phyloP scores from a whole-genome alignment of 2,888 invertebrate genomes.

The Oligia strigilis region DNA sequence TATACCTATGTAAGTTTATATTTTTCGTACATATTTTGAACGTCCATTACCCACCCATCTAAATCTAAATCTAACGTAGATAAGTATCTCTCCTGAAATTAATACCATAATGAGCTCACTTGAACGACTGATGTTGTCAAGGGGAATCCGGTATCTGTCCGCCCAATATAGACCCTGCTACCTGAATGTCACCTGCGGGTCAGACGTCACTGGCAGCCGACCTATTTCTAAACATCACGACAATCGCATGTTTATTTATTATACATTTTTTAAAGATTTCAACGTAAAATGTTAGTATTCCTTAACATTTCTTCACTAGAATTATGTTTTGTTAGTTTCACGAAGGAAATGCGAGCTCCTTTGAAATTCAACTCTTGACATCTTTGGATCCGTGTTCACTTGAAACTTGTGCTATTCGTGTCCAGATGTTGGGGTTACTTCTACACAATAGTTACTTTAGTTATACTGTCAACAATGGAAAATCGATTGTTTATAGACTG shows the following conservation, averaged over 20 bases:
- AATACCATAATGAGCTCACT: slow-evolving; percentile 27
- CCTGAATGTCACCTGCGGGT: slow-evolving; percentile 38
- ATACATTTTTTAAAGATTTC: slow-evolving; percentile 12
- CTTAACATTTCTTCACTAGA: slow-evolving; percentile 39
- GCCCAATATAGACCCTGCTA: slow-evolving; percentile 23
- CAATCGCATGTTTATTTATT: slow-evolving; percentile 2
- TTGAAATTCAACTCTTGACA: slow-evolving; percentile 75
- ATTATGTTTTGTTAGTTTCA: slow-evolving; percentile 55
- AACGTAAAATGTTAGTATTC: slow-evolving; percentile 21
- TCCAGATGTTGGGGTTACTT: slow-evolving; percentile 66
- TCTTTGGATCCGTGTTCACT: slow-evolving; percentile 72
- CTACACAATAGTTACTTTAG: slow-evolving; percentile 44
- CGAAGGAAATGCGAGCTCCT: slow-evolving; percentile 67
- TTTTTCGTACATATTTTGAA: slow-evolving; percentile 11
- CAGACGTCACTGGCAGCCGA: slow-evolving; percentile 30
- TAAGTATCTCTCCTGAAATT: slow-evolving; percentile 10
- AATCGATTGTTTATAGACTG: slow-evolving; percentile 20
- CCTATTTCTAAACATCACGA: slow-evolving; percentile 33
- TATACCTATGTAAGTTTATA: not conserved
- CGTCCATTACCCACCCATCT: not conserved
- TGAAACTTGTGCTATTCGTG: slow-evolving; percentile 75
- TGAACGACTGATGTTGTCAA: slow-evolving; percentile 24
- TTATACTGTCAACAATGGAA: slow-evolving; percentile 31
- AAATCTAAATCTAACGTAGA: not conserved
- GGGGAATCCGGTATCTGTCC: slow-evolving; percentile 13